Base-by-base conservation (phyloP, 2,113 vertebrate genomes). In the Gymnarchus niloticus region DNA sequence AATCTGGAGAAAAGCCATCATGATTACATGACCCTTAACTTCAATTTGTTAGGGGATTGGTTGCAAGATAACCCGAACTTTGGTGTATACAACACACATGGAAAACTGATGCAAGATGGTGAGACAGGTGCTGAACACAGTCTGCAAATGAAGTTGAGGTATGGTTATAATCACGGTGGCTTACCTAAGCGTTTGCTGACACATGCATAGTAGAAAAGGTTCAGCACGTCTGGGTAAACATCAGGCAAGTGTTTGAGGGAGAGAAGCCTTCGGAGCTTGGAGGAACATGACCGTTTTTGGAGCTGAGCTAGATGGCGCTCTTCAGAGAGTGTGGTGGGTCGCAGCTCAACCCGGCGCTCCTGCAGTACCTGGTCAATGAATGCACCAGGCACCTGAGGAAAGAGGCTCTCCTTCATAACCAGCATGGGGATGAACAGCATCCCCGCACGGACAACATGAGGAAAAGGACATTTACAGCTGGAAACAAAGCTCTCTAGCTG, bases 271-370 rank as follows among this genome's bases (percentile, higher is more conserved):
- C 97, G 91, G 91, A 99, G 96, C 87, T 95, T 96, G 0, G 95
- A 99, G 0, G 97, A 96, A 73, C 96, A 98, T 87, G 95, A 92
- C 1, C 94, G 95, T 19, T 96, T 95, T 65, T 97, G 94, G 0
- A 95, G 91, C 28, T 97, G 96, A 87, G 95, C 94, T 81, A 99
- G 91, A 7, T 94, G 94, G 84, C 95, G 96, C 92, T 99, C 98
- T 90, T 99, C 98, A 0, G 98, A 96, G 1, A 99, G 95, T 0
- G 98, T 99, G 23, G 98, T 96, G 59, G 98, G 98, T 0, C 98
- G 94, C 57, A 99, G 94, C 89, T 97, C 96, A 65, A 99, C 96
- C 4, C 94, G 96, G 90, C 98, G 97, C 85, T 97, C 95, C 91
- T 98, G 98, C 83, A 99, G 93, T 28, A 98, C 96, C 4, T 96